These are phyloP conservation scores for Hippocampus barbouri DNA, from an alignment of 2,113 vertebrate species.

Conservation along the genomic window DNA sequence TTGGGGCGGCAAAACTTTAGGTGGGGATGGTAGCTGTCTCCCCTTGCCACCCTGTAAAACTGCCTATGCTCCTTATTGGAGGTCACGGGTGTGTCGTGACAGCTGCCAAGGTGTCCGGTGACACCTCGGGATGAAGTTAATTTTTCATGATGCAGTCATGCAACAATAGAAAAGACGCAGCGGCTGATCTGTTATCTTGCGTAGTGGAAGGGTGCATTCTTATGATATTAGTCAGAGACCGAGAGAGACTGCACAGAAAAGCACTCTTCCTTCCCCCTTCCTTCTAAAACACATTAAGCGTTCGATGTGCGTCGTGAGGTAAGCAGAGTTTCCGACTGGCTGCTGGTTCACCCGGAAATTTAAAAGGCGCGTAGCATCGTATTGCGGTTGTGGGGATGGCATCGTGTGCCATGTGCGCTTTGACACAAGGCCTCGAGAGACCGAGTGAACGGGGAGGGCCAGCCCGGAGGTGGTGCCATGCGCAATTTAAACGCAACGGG, in stretches of 20 bases:
- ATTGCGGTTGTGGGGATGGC: conserved; percentile 49
- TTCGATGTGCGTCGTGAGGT: neutral
- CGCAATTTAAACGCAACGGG: neutral
- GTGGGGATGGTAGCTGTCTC: too few relatives aligned
- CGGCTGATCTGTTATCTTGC: neutral
- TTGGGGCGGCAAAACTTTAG: too few relatives aligned
- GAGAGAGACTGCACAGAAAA: too few relatives aligned
- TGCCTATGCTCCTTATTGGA: neutral
- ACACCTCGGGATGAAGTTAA: neutral
- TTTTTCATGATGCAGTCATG: neutral
- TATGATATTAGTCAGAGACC: neutral
- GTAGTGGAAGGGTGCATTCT: neutral
- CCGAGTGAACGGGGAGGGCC: neutral
- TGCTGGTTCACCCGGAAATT: conserved; percentile 57
- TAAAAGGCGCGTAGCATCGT: conserved; percentile 53
- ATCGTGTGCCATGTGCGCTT: conserved; percentile 46
- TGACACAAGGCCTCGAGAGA: neutral
- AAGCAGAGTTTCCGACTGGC: neutral
- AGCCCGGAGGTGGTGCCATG: conserved; percentile 20
- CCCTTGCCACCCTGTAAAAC: too few relatives aligned
- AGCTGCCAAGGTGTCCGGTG: neutral
- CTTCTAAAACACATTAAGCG: neutral
- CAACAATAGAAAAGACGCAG: neutral
- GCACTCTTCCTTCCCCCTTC: neutral
- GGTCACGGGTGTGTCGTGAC: neutral